Evolutionary conservation across 2,113 vertebrate genomes (phyloP), one percentile per base, ranked within the genome.

Genomic region (Dunckerocampus dactyliophorus): DNA sequence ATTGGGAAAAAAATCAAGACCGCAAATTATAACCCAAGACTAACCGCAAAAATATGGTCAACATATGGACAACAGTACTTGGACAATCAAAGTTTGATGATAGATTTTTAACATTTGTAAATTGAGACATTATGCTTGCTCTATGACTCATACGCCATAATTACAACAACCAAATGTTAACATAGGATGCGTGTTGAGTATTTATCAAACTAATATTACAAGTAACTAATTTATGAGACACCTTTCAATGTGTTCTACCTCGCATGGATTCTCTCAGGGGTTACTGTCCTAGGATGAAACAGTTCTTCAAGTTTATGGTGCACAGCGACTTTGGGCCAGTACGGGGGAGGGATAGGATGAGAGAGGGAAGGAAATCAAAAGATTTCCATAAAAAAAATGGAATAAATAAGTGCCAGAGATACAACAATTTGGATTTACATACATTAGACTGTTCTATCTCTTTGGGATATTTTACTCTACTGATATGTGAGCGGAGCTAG

Each of bases 371-470:
- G 65, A 76, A 85, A 85, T 76, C 66, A 64, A 69, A 86, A 71
- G 75, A 86, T 88, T 89, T 88, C 79, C 84, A 88, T 86, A 81
- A 85, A 87, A n/a, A 88, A 86, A 79, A 72, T 84, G 63, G 84
- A 82, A 91, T 87, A 90, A 89, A 89, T 87, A 91, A 86, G 79
- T 84, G 79, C 71, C 80, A 79, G 75, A 75, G 82, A 85, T 86
- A 83, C 84, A 88, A 88, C 81, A 85, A 84, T 75, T 79, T 82
- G 82, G 88, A 89, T 90, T 90, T 89, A 83, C 86, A 90, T 87
- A 85, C 76, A 88, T 90, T 88, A 89, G 83, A 79, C 81, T 43
- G 58, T 72, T 87, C 65, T 80, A 85, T 89, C 82, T 86, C 86
- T 89, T 79, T 87, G 77, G 76, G 83, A 88, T 86, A 87, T 88